Base-by-base conservation (phyloP, 2,888 invertebrate species). In the Julus scandinavius region DNA sequence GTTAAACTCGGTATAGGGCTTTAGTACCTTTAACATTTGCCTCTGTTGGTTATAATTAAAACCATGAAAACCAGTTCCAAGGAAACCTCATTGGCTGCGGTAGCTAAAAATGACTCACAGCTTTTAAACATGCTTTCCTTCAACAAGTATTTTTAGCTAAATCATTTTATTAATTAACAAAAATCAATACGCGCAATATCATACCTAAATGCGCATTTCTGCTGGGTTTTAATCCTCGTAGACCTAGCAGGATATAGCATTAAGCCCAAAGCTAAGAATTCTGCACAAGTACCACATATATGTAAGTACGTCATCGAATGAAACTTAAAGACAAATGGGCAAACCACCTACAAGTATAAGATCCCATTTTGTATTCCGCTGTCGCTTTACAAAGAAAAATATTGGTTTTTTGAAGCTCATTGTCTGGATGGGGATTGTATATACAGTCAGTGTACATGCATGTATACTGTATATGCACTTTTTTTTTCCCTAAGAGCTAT, bases 331-430 rank as follows among this genome's bases (percentile, higher is more conserved):
- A 63, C 63, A 63, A 63, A 63, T 63, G 63, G 63, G 17, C 63
- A n/a, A 63, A 20, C 2, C 41, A 45, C 63, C 63, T 63, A 63
- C n/a, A n/a, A n/a, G n/a, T n/a, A n/a, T 63, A 63, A 20, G 6
- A 63, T 20, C 63, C 20, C 63, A 63, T 63, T 63, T 63, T 20
- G 20, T 9, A 63, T 63, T 63, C 63, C 20, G 20, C 20, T 20
- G 63, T 63, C 20, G n/a, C 20, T 63, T 63, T 20, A 17, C 20
- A 63, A 63, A 63, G 20, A 63, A 63, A 63, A 63, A 63, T 63
- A 63, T n/a, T 63, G n/a, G n/a, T 20, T 63, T 45, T 63, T 63
- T 63, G 20, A 63, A 63, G 63, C 63, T 63, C 63, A 63, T 20
- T 63, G 63, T 45, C 63, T 63, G 2, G 63, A 63, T 63, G 41